Percentiles rank a stretch among this genome's conserved stretches.
Evolutionary conservation across 2,797 vertebrate genomes (phyloP).

Genomic region (Eupleurogrammus muticus): DNA sequence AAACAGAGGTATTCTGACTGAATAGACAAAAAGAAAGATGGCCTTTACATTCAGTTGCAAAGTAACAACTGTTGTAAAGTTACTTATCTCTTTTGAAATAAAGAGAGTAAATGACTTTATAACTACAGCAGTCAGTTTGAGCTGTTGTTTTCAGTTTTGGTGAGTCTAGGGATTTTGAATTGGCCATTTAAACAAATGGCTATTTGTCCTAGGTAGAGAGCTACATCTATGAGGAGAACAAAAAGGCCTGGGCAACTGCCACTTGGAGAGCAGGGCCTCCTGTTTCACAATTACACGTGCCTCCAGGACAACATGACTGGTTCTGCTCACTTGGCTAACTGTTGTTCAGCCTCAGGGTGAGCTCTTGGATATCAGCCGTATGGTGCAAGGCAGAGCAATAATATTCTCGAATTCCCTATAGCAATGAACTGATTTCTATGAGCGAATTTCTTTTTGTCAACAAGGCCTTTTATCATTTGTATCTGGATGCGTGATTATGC

Average conservation of each 20-base stretch:
- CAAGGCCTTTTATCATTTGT: neutral
- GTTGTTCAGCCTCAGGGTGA: slow-evolving; percentile 32
- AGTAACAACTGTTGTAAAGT: neutral
- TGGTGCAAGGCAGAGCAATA: slow-evolving; percentile 24
- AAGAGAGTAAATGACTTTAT: slow-evolving; percentile 22
- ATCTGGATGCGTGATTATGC: neutral
- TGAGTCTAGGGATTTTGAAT: slow-evolving; percentile 29
- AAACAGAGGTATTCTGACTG: neutral
- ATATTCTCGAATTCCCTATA: slow-evolving; percentile 17
- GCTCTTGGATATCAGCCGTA: slow-evolving; percentile 28
- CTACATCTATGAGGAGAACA: slow-evolving; percentile 37
- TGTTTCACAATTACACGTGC: slow-evolving; percentile 29
- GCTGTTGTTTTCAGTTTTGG: slow-evolving; percentile 23
- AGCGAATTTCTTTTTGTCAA: neutral
- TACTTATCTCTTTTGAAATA: slow-evolving; percentile 18
- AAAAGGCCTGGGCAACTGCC: slow-evolving; percentile 40
- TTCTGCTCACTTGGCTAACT: slow-evolving; percentile 26
- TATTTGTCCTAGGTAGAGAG: slow-evolving; percentile 45
- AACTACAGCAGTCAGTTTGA: slow-evolving; percentile 17
- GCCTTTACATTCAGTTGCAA: neutral
- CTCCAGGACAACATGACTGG: slow-evolving; percentile 35
- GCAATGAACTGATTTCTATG: slow-evolving; percentile 14
- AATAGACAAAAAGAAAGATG: slow-evolving; percentile 13
- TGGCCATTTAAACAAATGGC: slow-evolving; percentile 33
- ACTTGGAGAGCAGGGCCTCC: slow-evolving; percentile 32